phyloP scores from a whole-genome alignment of 2,797 vertebrate genomes.

The Aulostomus chinensis region DNA sequence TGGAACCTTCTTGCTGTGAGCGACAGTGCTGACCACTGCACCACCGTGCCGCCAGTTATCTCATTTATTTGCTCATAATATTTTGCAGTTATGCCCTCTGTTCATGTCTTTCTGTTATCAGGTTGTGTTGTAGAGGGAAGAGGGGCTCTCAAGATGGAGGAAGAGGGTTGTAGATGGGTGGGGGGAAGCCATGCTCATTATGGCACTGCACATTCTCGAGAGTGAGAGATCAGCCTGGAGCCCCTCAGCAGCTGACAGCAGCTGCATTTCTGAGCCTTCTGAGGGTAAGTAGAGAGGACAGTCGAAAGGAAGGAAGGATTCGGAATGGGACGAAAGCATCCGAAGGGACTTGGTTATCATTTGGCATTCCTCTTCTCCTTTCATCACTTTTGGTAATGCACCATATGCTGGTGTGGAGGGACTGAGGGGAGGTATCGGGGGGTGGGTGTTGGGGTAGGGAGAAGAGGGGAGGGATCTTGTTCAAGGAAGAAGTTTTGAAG shows the following conservation, averaged over 20 bases:
- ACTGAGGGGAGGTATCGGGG: slow-evolving; percentile 21
- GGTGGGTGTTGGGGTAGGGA: slow-evolving; percentile 11
- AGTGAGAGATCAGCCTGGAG: slow-evolving; percentile 71
- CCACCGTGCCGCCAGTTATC: too few relatives aligned
- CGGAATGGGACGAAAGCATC: slow-evolving; percentile 56
- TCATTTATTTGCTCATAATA: too few relatives aligned
- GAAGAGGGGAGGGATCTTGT: slow-evolving; percentile 13
- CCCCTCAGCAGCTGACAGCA: slow-evolving; percentile 64
- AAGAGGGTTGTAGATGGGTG: slow-evolving; percentile 20
- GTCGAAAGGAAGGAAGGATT: slow-evolving; percentile 48
- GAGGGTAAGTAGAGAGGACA: slow-evolving; percentile 65
- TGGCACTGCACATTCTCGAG: slow-evolving; percentile 51
- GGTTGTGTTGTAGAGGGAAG: slow-evolving; percentile 6
- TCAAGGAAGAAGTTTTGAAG: slow-evolving; percentile 33
- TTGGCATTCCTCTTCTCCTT: slow-evolving; percentile 61
- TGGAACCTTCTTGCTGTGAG: too few relatives aligned
- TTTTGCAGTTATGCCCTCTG: too few relatives aligned
- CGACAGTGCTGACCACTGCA: too few relatives aligned
- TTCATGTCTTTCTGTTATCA: too few relatives aligned
- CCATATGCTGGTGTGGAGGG: slow-evolving; percentile 48
- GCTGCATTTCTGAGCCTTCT: slow-evolving; percentile 51
- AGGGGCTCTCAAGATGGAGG: slow-evolving; percentile 15
- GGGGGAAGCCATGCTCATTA: slow-evolving; percentile 53
- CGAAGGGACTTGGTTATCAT: slow-evolving; percentile 68
- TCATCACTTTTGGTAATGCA: slow-evolving; percentile 63